These are phyloP conservation scores for Candidula unifasciata DNA, from an alignment of 2,888 invertebrate genomes.

Conservation along the genomic window DNA sequence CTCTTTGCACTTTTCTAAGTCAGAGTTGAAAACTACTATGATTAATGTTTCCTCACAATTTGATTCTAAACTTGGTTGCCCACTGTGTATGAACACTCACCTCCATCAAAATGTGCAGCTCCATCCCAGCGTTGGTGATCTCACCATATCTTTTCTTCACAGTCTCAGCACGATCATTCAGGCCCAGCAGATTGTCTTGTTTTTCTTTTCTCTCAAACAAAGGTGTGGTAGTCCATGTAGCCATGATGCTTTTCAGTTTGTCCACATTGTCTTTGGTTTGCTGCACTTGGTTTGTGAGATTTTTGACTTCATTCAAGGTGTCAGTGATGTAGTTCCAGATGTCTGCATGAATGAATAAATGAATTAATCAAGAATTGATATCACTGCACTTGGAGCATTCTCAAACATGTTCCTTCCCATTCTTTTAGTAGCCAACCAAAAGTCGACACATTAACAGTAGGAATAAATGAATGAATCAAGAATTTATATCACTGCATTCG, in stretches of 20 bases:
- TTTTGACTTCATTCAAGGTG: conserved; percentile 87
- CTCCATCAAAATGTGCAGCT: conserved; percentile 85
- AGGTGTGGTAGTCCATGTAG: conserved; percentile 88
- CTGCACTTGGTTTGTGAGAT: conserved; percentile 87
- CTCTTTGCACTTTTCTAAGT: too few species aligned
- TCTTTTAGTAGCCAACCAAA: too few species aligned
- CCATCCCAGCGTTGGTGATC: conserved; percentile 85
- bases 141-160: conserved; percentile 87
- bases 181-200: conserved; percentile 87
- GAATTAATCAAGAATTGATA: too few species aligned
- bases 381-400: too few species aligned
- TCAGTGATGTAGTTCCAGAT: conserved; percentile 89
- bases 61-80: too few species aligned
- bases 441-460: too few species aligned
- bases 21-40: too few species aligned
- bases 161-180: conserved; percentile 89
- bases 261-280: conserved; percentile 90
- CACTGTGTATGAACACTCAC: conserved; percentile 58
- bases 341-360: conserved; percentile 80
- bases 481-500: too few species aligned
- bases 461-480: too few species aligned
- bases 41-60: too few species aligned
- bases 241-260: conserved; percentile 87
- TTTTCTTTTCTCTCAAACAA: conserved; percentile 92
- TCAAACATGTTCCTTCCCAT: too few species aligned